Base-by-base conservation (phyloP, 1,140 invertebrate genomes). In the Metopolophium dirhodum region DNA sequence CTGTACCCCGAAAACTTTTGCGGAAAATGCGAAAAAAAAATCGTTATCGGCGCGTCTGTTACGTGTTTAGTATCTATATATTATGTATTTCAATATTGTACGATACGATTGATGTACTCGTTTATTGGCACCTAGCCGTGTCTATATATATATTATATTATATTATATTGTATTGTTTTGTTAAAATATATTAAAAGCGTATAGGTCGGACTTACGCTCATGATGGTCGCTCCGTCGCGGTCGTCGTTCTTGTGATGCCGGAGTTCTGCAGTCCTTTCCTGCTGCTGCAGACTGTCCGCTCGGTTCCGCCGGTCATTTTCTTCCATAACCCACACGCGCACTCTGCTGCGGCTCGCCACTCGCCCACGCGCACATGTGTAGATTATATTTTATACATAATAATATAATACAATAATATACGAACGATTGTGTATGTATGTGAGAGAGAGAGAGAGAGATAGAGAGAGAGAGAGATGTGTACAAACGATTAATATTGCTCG, bases 321-420 rank as follows among this genome's bases (percentile, higher is more conserved):
- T 92, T 83, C 91, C 91, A 83, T 83, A n/a, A 92, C 68, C 45
- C 47, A 37, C 41, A 23, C 91, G 68, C 88, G 88, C 88, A 89
- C 88, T 89, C n/a, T 54, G 85, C 85, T 47, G 22, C 87, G 23
- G 11, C 88, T 89, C 49, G 35, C 22, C 47, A 82, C 90, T 45
- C 90, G 22, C 57, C 90, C 87, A 37, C 87, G n/a, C 87, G 49
- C 87, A 89, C 87, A 89, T 88, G 23, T 51, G 86, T 88, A 35
- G 22, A 88, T 54, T 89, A 89, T 89, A 41, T 41, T 41, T 51
- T 89, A 89, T 88, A 51, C 30, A 41, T 35, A 9, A 41, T 35
- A 9, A 51, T n/a, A 54, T 54, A 51, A 88, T 35, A 89, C 22
- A 14, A 41, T 26, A 54, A 26, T 26, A 41, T 41, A 45, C 37